Evolutionary conservation across 1,140 invertebrate genomes (phyloP).

Genomic region (Hyles vespertilio): DNA sequence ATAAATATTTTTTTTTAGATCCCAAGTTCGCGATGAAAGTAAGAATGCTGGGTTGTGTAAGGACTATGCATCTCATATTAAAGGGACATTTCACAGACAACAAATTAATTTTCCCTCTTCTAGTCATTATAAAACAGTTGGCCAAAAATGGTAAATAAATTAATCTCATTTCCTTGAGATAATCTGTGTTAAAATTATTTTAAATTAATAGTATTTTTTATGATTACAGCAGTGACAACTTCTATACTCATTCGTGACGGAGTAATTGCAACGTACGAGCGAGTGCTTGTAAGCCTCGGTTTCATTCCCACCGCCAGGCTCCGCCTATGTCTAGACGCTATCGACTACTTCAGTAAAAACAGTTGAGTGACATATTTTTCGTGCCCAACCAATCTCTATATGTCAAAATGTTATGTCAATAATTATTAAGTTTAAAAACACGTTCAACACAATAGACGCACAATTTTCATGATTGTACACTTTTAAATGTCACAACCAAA

Average conservation of each 20-base stretch:
- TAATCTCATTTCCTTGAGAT: not conserved
- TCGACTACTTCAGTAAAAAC: constrained; percentile 80
- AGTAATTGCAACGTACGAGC: constrained; percentile 78
- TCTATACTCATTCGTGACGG: constrained; percentile 80
- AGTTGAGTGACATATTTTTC: constrained; percentile 55
- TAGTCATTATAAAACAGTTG: constrained; percentile 80
- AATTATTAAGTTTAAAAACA: not conserved
- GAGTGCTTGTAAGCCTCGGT: constrained; percentile 78
- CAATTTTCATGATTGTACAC: too few relatives aligned
- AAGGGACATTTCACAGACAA: constrained; percentile 79
- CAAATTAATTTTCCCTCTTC: constrained; percentile 77
- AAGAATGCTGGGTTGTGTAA: constrained; percentile 76
- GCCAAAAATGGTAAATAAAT: constrained; percentile 78
- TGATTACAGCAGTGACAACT: constrained; percentile 77
- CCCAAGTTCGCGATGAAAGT: constrained; percentile 79
- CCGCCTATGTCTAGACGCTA: constrained; percentile 78
- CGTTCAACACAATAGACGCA: too few relatives aligned
- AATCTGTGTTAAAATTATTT: constrained; percentile 8
- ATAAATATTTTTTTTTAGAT: constrained; percentile 72
- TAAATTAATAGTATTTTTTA: constrained; percentile 7
- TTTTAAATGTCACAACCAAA: too few relatives aligned
- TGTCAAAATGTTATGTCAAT: not conserved
- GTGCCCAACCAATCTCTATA: not conserved
- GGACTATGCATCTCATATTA: constrained; percentile 78
- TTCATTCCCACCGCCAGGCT: constrained; percentile 80